phyloP scores from a whole-genome alignment of 2,113 vertebrate species.

The Corythaeola cristata region DNA sequence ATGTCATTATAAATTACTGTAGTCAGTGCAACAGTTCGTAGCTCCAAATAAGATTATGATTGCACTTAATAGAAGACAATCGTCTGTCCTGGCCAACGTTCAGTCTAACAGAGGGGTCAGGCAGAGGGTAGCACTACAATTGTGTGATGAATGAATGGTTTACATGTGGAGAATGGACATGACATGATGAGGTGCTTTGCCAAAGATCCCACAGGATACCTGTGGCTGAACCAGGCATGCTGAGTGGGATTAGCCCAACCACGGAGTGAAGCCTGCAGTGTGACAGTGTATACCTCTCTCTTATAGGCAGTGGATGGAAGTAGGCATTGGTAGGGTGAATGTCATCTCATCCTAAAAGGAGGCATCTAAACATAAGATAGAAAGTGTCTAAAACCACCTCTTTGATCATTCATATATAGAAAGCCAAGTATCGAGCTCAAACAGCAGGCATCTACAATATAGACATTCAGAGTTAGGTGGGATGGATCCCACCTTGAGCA shows the following conservation, averaged over 20 bases:
- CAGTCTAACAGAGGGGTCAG: not conserved
- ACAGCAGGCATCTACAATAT: not conserved
- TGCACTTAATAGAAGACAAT: not conserved
- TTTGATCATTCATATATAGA: not conserved
- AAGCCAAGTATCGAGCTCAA: not conserved
- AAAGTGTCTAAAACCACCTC: not conserved
- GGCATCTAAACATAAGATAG: not conserved
- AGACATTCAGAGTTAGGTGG: not conserved
- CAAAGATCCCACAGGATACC: not conserved
- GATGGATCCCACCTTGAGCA: not conserved
- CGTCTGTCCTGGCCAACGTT: not conserved
- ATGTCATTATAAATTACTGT: not conserved
- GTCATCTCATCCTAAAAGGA: not conserved
- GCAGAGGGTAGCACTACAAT: not conserved
- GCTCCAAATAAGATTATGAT: not conserved
- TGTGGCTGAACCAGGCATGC: not conserved
- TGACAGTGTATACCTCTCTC: not conserved
- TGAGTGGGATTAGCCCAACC: not conserved
- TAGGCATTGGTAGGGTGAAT: not conserved
- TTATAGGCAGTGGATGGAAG: not conserved
- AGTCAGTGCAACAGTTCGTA: not conserved
- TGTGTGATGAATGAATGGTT: not conserved
- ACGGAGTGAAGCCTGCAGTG: not conserved
- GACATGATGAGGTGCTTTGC: not conserved
- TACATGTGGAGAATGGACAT: not conserved